These are phyloP conservation scores for Dunckerocampus dactyliophorus DNA, from an alignment of 2,113 vertebrate genomes.

Conservation along the genomic window DNA sequence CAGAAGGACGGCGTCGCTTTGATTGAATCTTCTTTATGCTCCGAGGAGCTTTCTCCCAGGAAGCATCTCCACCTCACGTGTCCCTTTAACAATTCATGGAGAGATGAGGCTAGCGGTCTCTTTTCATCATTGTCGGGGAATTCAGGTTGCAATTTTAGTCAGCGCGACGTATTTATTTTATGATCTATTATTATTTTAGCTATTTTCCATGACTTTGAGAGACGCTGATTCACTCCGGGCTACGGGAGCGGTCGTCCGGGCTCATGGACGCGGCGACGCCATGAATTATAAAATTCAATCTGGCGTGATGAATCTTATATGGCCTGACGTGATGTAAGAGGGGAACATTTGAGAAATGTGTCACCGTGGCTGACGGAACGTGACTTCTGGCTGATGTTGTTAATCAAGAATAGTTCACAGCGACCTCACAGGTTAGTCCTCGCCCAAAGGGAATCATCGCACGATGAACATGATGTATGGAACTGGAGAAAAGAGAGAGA, in stretches of 20 bases:
- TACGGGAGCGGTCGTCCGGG: conserved; percentile 10
- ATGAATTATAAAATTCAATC: conserved; percentile 50
- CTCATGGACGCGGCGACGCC: conserved; percentile 17
- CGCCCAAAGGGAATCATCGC: not conserved
- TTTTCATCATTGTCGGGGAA: conserved; percentile 16
- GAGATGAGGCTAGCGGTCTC: conserved; percentile 9
- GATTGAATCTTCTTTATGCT: conserved; percentile 31
- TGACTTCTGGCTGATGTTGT: conserved; percentile 18
- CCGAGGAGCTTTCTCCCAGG: conserved; percentile 9
- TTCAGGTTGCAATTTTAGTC: not conserved
- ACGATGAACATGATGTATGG: not conserved
- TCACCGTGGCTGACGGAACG: conserved; percentile 13
- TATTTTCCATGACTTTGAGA: conserved; percentile 23
- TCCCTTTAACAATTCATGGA: conserved; percentile 13
- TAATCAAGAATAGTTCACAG: not conserved
- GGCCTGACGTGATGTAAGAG: conserved; percentile 34
- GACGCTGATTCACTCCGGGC: conserved; percentile 31
- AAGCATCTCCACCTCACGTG: not conserved
- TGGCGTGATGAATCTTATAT: conserved; percentile 47
- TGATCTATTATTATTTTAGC: conserved; percentile 14
- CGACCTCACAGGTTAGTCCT: not conserved
- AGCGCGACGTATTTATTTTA: conserved; percentile 3
- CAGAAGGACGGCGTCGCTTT: conserved; percentile 29
- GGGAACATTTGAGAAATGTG: conserved; percentile 18
- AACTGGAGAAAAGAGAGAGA: not conserved